Conservation (phyloP, 2,113 vertebrate genomes). For the Pseudonaja textilis region DNA sequence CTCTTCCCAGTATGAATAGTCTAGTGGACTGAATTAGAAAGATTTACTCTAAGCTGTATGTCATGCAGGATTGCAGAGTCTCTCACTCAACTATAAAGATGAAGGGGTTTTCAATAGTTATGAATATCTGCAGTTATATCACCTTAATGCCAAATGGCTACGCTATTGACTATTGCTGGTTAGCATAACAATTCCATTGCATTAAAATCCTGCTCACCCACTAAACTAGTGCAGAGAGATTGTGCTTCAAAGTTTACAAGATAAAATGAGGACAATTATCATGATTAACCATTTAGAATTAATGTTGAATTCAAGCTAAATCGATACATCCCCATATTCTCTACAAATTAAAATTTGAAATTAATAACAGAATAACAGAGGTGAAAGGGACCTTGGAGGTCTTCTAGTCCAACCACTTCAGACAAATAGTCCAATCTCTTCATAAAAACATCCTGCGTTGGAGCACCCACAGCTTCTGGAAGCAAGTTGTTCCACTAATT, state of each 20-base stretch:
- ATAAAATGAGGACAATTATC: slow-evolving; percentile 8
- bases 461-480: neutral
- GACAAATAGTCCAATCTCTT: neutral
- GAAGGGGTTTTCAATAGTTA: neutral
- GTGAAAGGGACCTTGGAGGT: neutral
- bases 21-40: neutral
- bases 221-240: neutral
- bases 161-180: neutral
- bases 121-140: neutral
- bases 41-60: neutral
- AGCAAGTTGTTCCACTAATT: neutral
- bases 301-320: neutral
- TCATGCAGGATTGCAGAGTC: neutral
- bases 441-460: neutral
- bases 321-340: neutral
- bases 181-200: neutral
- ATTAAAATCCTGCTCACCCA: neutral
- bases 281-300: slow-evolving; percentile 6
- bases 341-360: slow-evolving; percentile 16
- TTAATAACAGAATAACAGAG: neutral
- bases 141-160: neutral
- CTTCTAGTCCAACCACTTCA: neutral
- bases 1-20: neutral
- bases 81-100: too few relatives aligned
- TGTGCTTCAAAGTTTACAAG: neutral